These are phyloP conservation scores for Pungitius pungitius DNA, from an alignment of 2,113 vertebrate genomes.

Conservation along the genomic window DNA sequence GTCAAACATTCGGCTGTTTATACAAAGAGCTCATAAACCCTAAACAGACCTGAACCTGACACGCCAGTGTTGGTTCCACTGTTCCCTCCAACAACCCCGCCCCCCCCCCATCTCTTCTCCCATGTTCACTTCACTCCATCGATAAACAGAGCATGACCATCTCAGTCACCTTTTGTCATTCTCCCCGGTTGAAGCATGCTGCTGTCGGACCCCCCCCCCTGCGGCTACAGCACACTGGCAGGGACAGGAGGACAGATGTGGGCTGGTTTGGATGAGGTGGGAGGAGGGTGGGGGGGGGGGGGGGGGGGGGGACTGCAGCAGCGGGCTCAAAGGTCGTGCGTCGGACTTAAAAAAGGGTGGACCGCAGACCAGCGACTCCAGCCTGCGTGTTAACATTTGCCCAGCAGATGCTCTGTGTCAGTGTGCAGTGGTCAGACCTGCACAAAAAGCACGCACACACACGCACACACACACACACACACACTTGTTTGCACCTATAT, in stretches of 20 bases:
- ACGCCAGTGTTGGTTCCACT: slow-evolving; percentile 39
- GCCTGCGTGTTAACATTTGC: slow-evolving; percentile 43
- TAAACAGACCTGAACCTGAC: slow-evolving; percentile 31
- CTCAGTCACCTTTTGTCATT: slow-evolving; percentile 50
- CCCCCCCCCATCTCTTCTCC: slow-evolving; percentile 24
- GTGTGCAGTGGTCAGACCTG: slow-evolving; percentile 1
- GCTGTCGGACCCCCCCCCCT: slow-evolving; percentile 27
- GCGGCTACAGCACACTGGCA: slow-evolving; percentile 1
- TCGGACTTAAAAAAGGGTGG: slow-evolving; percentile 45
- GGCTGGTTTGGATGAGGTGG: slow-evolving; percentile 8
- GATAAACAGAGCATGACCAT: slow-evolving; percentile 57
- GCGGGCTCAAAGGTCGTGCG: slow-evolving; percentile 17
- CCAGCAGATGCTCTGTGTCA: slow-evolving; percentile 48
- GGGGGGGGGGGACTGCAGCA: slow-evolving; percentile 22
- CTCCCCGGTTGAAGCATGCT: slow-evolving; percentile 31
- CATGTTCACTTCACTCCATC: slow-evolving; percentile 56
- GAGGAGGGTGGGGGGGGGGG: slow-evolving; percentile 23
- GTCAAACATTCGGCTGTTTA: slow-evolving; percentile 55
- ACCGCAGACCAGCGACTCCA: slow-evolving; percentile 13
- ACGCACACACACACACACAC: neutral
- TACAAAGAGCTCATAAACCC: slow-evolving; percentile 40
- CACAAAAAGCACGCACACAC: neutral
- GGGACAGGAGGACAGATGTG: slow-evolving; percentile 46
- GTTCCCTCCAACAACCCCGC: slow-evolving; percentile 46
- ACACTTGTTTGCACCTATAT: neutral